A percentile compares a stretch with the other conserved stretches of the same genome.
Evolutionary conservation across 2,113 vertebrate species (phyloP).

Genomic region (Megalops atlanticus): DNA sequence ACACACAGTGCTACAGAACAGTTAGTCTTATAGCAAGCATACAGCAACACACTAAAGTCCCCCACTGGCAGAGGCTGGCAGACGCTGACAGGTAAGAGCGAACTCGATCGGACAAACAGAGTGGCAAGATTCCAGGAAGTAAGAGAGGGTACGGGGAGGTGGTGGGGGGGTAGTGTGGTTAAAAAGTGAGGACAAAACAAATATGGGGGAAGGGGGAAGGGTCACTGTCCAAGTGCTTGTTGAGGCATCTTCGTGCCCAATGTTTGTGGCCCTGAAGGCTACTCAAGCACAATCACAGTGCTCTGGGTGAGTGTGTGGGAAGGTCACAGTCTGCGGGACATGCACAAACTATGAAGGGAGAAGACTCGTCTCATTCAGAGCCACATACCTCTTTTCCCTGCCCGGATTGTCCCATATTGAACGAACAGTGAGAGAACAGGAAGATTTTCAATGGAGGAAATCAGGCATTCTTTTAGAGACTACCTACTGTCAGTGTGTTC

Average conservation of each 20-base stretch:
- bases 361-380: conserved; percentile 70
- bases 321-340: conserved; percentile 72
- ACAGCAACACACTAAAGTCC: not conserved
- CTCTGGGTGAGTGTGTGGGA: conserved; percentile 55
- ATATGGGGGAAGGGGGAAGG: no score
- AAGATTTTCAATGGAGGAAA: conserved; percentile 71
- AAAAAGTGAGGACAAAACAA: not conserved
- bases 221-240: conserved; percentile 71
- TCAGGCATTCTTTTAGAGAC: conserved; percentile 73
- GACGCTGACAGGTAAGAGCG: conserved; percentile 15
- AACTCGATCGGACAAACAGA: conserved; percentile 68
- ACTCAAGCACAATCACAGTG: conserved; percentile 72
- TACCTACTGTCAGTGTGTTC: not conserved
- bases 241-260: conserved; percentile 34
- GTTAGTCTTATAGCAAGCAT: conserved; percentile 7
- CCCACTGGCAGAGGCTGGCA: not conserved
- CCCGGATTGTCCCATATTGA: conserved; percentile 86
- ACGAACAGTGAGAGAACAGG: conserved; percentile 87
- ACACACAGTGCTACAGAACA: conserved; percentile 17
- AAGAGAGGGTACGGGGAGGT: conserved; percentile 64
- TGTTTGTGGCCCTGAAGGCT: conserved; percentile 64
- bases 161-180: conserved; percentile 60
- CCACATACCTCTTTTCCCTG: conserved; percentile 99
- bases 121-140: conserved; percentile 67
- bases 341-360: conserved; percentile 81